phyloP scores from a whole-genome alignment of 2,888 invertebrate species.

The Tetramorium bicarinatum region DNA sequence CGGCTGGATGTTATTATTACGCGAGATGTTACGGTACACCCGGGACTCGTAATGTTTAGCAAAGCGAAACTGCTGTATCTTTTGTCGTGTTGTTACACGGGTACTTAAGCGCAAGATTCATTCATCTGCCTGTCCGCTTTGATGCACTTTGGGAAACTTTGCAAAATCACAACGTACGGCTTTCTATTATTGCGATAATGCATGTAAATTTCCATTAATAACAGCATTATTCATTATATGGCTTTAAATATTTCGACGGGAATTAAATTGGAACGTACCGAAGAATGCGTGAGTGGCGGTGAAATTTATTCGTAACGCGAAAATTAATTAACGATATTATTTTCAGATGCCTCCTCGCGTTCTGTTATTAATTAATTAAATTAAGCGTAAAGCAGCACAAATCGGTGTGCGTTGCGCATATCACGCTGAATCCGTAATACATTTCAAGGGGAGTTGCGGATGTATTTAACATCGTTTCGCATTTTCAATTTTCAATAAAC shows the following conservation, averaged over 20 bases:
- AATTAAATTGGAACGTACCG: constrained; percentile 51
- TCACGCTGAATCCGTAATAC: constrained; percentile 46
- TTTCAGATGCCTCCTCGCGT: constrained; percentile 53
- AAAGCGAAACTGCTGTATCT: constrained; percentile 78
- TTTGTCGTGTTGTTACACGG: constrained; percentile 82
- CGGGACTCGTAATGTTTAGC: constrained; percentile 82
- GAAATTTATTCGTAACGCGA: constrained; percentile 53
- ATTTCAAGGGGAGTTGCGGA: constrained; percentile 36
- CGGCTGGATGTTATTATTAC: constrained; percentile 58
- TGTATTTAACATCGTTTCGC: constrained; percentile 42
- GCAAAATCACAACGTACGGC: constrained; percentile 5
- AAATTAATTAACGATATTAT: constrained; percentile 58
- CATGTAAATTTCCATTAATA: constrained; percentile 50
- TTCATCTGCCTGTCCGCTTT: constrained; percentile 60
- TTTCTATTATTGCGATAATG: constrained; percentile 34
- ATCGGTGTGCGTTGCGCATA: constrained; percentile 38
- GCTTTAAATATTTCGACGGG: constrained; percentile 52
- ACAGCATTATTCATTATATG: constrained; percentile 47
- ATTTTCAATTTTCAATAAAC: constrained; percentile 54
- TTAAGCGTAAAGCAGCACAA: constrained; percentile 52
- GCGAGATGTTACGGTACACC: constrained; percentile 73
- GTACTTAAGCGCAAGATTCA: constrained; percentile 79
- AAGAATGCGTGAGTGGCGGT: constrained; percentile 51
- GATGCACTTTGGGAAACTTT: constrained; percentile 23
- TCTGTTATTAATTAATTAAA: constrained; percentile 58